These are phyloP conservation scores for Megalonaias nervosa DNA, from an alignment of 1,140 invertebrate species.

Conservation along the genomic window DNA sequence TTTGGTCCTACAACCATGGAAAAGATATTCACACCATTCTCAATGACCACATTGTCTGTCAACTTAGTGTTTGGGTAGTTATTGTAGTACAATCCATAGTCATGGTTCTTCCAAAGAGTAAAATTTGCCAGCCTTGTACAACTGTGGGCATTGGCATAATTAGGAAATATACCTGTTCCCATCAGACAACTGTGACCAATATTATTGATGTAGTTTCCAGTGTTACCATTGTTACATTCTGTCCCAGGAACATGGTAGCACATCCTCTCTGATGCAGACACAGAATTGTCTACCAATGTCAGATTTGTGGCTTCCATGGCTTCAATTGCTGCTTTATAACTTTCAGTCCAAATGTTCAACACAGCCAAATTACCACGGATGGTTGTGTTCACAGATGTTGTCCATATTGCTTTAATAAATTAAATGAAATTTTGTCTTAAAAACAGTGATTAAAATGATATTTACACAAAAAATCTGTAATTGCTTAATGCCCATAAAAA, in stretches of 20 bases:
- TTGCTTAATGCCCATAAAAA: too few relatives aligned
- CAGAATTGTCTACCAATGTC: conserved; percentile 50
- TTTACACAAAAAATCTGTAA: too few relatives aligned
- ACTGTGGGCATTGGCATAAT: conserved; percentile 21
- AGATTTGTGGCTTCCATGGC: conserved; percentile 31
- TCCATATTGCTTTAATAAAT: too few relatives aligned
- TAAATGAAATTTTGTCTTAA: too few relatives aligned
- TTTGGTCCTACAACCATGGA: conserved; percentile 46
- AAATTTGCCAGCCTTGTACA: conserved; percentile 45
- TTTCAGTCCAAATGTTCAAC: too few relatives aligned
- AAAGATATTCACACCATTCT: conserved; percentile 53
- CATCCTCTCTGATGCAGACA: conserved; percentile 56
- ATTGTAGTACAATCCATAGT: conserved; percentile 63
- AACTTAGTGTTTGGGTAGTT: conserved; percentile 22
- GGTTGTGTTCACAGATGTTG: too few relatives aligned
- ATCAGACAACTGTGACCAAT: conserved; percentile 33
- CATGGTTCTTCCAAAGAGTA: conserved; percentile 47
- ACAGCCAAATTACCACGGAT: too few relatives aligned
- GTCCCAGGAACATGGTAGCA: conserved; percentile 18
- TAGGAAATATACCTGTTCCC: conserved; percentile 40
- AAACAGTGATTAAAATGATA: too few relatives aligned
- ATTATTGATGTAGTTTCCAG: conserved; percentile 48
- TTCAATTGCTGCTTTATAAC: conserved; percentile 51
- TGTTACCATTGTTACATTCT: conserved; percentile 23
- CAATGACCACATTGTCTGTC: conserved; percentile 38